Evolutionary conservation across 2,113 vertebrate genomes (phyloP).

Genomic region (Platichthys flesus): DNA sequence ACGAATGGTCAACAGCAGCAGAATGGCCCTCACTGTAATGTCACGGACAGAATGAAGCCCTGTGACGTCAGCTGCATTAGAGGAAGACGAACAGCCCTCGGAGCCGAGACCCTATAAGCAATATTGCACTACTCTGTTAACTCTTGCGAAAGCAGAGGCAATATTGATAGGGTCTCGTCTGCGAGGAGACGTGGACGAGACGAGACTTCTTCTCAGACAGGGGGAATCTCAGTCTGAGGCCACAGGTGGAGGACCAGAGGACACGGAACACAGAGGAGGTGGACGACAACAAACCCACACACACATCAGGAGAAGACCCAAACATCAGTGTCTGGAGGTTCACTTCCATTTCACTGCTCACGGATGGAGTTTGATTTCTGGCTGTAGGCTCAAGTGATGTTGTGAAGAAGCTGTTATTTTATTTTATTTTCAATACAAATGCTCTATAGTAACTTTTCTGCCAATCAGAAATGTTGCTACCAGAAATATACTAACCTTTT

Average conservation of each 20-base stretch:
- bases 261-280: not conserved
- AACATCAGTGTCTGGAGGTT: not conserved
- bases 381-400: not conserved
- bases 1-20: not conserved
- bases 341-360: no score
- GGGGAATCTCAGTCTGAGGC: not conserved
- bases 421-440: no score
- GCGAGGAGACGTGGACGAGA: constrained; percentile 70
- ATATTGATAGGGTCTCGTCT: constrained; percentile 94
- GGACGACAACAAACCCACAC: not conserved
- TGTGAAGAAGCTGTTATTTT: not conserved
- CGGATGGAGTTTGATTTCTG: no score
- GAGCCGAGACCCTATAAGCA: constrained; percentile 97
- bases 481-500: no score
- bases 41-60: not conserved
- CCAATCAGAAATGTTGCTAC: no score
- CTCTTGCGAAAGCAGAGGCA: constrained; percentile 92
- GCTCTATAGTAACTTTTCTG: no score
- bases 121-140: constrained; percentile 95
- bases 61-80: not conserved
- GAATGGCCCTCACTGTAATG: not conserved
- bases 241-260: not conserved
- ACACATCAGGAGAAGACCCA: not conserved
- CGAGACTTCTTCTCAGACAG: not conserved
- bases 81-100: constrained; percentile 69